Conservation (phyloP, 2,888 invertebrate species). For the Neuroscelio doddi region DNA sequence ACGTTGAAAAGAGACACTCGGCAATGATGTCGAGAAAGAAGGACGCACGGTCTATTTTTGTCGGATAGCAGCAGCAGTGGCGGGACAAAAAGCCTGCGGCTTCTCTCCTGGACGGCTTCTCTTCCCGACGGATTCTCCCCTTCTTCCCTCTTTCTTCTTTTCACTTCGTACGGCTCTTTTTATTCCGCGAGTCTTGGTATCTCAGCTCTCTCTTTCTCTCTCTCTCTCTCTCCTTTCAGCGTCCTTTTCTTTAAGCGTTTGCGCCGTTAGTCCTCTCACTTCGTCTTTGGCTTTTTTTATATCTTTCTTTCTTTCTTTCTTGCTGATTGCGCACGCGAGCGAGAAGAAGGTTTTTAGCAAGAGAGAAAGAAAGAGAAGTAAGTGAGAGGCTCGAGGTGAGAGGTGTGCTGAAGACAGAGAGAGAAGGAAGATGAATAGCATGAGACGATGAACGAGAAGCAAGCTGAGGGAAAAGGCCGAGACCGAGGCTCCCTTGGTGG, state of each 20-base stretch:
- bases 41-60: slow-evolving; percentile 65
- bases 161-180: slow-evolving; percentile 61
- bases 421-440: slow-evolving; percentile 43
- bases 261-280: too few relatives aligned
- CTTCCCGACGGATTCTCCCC: slow-evolving; percentile 43
- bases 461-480: slow-evolving; percentile 54
- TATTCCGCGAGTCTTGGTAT: slow-evolving; percentile 52
- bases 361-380: slow-evolving; percentile 28
- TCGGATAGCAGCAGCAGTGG: slow-evolving; percentile 58
- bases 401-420: slow-evolving; percentile 39
- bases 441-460: slow-evolving; percentile 54
- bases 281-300: slow-evolving; percentile 16
- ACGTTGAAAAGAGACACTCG: slow-evolving; percentile 13
- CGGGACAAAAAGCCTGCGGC: slow-evolving; percentile 70
- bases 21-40: slow-evolving; percentile 5
- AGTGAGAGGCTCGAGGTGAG: slow-evolving; percentile 34
- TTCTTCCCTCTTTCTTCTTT: slow-evolving; percentile 54
- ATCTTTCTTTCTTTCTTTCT: slow-evolving; percentile 27
- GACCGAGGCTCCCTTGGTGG: slow-evolving; percentile 58
- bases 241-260: neutral
- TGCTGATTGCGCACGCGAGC: slow-evolving; percentile 54
- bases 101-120: slow-evolving; percentile 56
- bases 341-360: slow-evolving; percentile 16
- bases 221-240: slow-evolving; percentile 27
- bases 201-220: slow-evolving; percentile 45